Evolutionary conservation across 2,113 vertebrate species (phyloP).

Genomic region (Pterophyllum scalare): DNA sequence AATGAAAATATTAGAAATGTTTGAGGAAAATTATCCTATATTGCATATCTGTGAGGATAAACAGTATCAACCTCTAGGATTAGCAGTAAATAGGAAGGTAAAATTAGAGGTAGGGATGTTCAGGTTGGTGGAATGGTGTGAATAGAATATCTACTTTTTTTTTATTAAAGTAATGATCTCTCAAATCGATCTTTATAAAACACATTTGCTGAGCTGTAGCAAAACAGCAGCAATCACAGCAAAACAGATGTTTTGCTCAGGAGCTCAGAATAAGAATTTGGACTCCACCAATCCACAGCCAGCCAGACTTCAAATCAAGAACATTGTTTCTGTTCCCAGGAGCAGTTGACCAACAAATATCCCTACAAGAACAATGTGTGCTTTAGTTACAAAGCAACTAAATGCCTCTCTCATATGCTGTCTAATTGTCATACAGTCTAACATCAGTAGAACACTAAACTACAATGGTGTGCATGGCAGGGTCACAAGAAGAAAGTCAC

Average conservation of each 20-base stretch:
- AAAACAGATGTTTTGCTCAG: too few species aligned
- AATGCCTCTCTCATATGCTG: too few species aligned
- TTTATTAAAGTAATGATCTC: too few species aligned
- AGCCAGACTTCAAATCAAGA: background rate
- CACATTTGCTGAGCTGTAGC: background rate
- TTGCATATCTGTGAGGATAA: background rate
- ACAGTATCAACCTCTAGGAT: too few species aligned
- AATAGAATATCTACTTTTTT: too few species aligned
- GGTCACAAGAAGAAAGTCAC: background rate
- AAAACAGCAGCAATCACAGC: background rate
- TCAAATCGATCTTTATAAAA: background rate
- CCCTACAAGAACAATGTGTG: background rate
- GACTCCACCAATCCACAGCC: background rate
- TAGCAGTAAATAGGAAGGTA: too few species aligned
- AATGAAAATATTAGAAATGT: background rate
- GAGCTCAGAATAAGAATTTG: background rate
- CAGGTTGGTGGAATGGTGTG: too few species aligned
- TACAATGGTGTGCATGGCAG: background rate
- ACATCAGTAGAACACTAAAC: background rate
- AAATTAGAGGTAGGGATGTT: too few species aligned
- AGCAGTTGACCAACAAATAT: background rate
- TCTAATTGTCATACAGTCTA: too few species aligned
- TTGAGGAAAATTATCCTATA: background rate
- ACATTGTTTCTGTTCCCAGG: background rate
- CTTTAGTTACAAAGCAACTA: background rate